phyloP scores from a whole-genome alignment of 2,888 invertebrate species.

The Augochlorella aurata region DNA sequence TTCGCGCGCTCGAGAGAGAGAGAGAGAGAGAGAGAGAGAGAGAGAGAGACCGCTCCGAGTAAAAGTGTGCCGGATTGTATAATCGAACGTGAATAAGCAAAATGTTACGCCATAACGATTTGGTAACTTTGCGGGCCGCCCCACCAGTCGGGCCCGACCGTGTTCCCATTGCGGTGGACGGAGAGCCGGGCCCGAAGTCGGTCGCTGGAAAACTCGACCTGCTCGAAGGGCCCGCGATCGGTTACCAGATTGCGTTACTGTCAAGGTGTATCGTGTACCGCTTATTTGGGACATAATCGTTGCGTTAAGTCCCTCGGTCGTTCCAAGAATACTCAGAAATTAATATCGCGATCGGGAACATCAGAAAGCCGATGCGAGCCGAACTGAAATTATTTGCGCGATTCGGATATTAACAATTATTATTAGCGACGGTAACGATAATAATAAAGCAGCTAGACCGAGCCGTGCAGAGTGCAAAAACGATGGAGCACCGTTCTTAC shows the following conservation, averaged over 20 bases:
- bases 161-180: conserved; percentile 76
- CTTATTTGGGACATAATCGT: not conserved
- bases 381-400: too few relatives aligned
- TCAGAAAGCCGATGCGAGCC: too few relatives aligned
- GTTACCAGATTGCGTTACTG: conserved; percentile 46
- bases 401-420: too few relatives aligned
- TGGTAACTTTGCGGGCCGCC: conserved; percentile 76
- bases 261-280: not conserved
- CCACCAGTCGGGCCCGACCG: conserved; percentile 60
- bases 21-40: not conserved
- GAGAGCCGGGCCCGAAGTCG: conserved; percentile 35
- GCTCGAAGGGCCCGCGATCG: conserved; percentile 47
- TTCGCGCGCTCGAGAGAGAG: not conserved
- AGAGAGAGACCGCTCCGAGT: conserved; percentile 66
- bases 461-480: too few relatives aligned
- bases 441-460: not conserved
- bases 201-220: conserved; percentile 60
- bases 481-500: not conserved
- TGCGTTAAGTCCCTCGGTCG: too few relatives aligned
- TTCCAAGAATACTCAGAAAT: too few relatives aligned
- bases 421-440: not conserved
- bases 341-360: too few relatives aligned
- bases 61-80: conserved; percentile 82
- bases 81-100: conserved; percentile 82
- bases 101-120: conserved; percentile 81